Evolutionary conservation across 2,797 vertebrate genomes (phyloP), one percentile per base, ranked within the genome.

Genomic region (Syncerus caffer): DNA sequence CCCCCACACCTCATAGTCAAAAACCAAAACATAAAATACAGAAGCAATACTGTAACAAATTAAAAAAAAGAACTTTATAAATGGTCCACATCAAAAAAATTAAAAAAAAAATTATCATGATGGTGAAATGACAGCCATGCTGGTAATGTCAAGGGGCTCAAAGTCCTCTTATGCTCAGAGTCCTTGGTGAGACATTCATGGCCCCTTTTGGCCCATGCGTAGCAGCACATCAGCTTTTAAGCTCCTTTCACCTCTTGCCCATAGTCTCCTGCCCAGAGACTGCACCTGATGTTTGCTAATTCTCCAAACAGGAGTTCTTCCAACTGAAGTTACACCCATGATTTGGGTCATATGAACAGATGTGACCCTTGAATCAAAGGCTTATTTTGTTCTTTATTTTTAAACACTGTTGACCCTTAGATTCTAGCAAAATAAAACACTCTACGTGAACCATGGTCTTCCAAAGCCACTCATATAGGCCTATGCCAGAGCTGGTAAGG

Each of bases 311-410:
- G 38, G 31, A 74, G 7, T 14, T 71, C 79, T 91, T 34, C 60
- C 13, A 19, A 13, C 14, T 17, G 27, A 50, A 78, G 13, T 4
- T 16, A 3, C 2, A 51, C 9, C 16, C 8, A 10, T 19, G 60
- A 89, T 8, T 55, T 50, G 16, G 21, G 23, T 71, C 23, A 58
- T 15, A 1, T 5, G 15, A 84, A 19, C 10, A 45, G 47, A 82
- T 71, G 53, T 55, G 58, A 93, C 50, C 7, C n/a, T 62, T 45
- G 51, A 74, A 71, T 27, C n/a, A 27, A 50, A 90, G 57, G 38
- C 29, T 94, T 47, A 17, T 27, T 93, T 91, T 57, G 12, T 71
- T 45, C n/a, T 71, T 38, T 31, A 27, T 79, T 92, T 89, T 89
- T 16, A 88, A 76, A 78, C 9, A 76, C 1, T 0, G 1, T 62